A percentile compares a stretch with the other conserved stretches of the same genome.
Evolutionary conservation across 2,888 invertebrate genomes (phyloP).

Genomic region (Eupithecia pulchellata): DNA sequence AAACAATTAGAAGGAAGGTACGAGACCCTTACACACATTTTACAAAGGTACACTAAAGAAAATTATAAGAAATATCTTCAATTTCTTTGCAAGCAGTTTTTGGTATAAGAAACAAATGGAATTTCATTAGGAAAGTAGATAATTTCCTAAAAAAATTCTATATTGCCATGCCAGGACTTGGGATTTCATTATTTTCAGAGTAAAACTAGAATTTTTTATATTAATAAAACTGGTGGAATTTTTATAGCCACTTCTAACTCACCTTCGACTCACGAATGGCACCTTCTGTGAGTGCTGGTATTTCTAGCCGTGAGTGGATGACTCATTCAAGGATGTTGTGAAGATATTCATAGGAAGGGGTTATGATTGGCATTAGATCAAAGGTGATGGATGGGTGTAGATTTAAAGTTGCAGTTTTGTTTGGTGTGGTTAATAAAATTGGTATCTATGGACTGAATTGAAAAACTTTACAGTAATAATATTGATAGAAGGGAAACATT

Average conservation of each 20-base stretch:
- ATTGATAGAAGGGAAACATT: neutral
- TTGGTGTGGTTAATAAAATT: neutral
- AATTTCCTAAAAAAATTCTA: no score
- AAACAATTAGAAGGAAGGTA: no score
- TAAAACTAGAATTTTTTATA: neutral
- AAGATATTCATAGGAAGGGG: neutral
- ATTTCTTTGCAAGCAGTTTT: neutral
- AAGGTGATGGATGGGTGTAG: no score
- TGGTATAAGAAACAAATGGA: neutral
- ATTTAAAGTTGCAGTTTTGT: neutral
- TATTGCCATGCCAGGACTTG: no score
- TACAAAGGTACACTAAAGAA: no score
- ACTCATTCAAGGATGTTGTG: slow-evolving; percentile 11
- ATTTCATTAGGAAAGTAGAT: no score
- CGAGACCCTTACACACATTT: no score
- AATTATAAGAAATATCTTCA: neutral
- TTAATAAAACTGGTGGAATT: neutral
- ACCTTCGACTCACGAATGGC: slow-evolving; percentile 4
- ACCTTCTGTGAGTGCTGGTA: slow-evolving; percentile 5
- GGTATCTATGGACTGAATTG: neutral
- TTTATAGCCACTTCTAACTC: neutral
- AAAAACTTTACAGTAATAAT: neutral
- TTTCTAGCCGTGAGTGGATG: slow-evolving; percentile 19
- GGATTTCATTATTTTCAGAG: neutral
- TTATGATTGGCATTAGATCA: slow-evolving; percentile 47